Evolutionary conservation across 2,888 invertebrate species (phyloP).

Genomic region (Pristionchus entomophagus): DNA sequence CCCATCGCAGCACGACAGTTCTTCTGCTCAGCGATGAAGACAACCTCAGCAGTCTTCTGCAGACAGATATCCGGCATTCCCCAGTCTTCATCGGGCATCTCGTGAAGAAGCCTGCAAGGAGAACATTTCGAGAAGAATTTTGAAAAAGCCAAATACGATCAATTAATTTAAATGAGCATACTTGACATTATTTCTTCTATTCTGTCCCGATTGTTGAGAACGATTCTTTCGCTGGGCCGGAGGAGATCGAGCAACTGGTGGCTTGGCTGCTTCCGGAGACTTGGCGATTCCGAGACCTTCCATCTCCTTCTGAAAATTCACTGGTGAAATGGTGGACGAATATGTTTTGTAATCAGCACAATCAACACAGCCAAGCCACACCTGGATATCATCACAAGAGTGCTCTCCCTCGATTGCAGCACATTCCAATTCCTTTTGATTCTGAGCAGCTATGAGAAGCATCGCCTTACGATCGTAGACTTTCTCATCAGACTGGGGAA

Average conservation of each 20-base stretch:
- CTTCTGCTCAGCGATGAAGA: slow-evolving; percentile 84
- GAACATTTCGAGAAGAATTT: no score
- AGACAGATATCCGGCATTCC: slow-evolving; percentile 74
- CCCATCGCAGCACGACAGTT: slow-evolving; percentile 87
- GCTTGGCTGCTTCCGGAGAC: slow-evolving; percentile 13
- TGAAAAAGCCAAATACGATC: no score
- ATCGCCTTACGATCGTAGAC: slow-evolving; percentile 52
- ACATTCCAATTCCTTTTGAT: not conserved
- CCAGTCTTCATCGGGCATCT: slow-evolving; percentile 62
- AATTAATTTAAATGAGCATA: no score
- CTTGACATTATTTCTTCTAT: slow-evolving; percentile 32
- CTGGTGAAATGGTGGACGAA: no score
- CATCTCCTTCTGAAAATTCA: slow-evolving; percentile 43
- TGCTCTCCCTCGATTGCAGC: slow-evolving; percentile 32
- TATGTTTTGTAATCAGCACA: no score
- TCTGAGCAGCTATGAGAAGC: slow-evolving; percentile 52
- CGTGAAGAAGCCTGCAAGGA: slow-evolving; percentile 54
- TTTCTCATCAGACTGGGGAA: slow-evolving; percentile 48
- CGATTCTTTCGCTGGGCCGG: not conserved
- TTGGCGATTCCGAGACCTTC: slow-evolving; percentile 32
- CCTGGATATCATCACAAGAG: slow-evolving; percentile 29
- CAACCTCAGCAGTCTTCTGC: slow-evolving; percentile 80
- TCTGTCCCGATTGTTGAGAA: no score
- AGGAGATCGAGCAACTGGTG: not conserved
- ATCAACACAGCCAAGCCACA: no score